Conservation (phyloP, 2,888 invertebrate species). For the Euphydryas editha region DNA sequence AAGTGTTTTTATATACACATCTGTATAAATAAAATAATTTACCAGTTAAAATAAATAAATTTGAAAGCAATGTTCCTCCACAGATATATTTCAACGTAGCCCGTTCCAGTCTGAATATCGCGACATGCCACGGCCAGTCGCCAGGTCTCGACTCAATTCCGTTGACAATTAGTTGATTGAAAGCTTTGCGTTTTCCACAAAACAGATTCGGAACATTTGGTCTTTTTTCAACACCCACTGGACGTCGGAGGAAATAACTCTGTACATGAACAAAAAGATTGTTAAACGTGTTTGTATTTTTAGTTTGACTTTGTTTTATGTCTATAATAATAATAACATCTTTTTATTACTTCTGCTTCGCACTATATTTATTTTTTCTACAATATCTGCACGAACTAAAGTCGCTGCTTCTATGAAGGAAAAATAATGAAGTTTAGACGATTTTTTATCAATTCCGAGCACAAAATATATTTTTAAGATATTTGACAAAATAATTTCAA, state of each 20-base stretch:
- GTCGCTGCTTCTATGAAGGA: too few relatives aligned
- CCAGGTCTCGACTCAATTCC: constrained; percentile 61
- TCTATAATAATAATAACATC: too few relatives aligned
- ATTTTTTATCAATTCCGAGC: too few relatives aligned
- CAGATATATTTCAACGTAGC: constrained; percentile 57
- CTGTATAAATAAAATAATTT: constrained; percentile 4
- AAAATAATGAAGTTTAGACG: too few relatives aligned
- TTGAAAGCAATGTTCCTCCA: constrained; percentile 64
- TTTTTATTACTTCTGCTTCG: too few relatives aligned
- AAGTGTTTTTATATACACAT: too few relatives aligned
- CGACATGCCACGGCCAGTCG: constrained; percentile 74
- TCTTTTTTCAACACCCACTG: constrained; percentile 43
- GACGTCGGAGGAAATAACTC: constrained; percentile 41
- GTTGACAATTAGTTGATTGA: constrained; percentile 60
- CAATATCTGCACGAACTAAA: too few relatives aligned
- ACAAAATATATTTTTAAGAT: too few relatives aligned
- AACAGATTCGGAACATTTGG: constrained; percentile 45
- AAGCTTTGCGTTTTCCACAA: constrained; percentile 60
- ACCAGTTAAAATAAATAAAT: constrained; percentile 61
- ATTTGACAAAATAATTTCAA: too few relatives aligned
- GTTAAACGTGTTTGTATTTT: too few relatives aligned
- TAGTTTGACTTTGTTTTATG: too few relatives aligned
- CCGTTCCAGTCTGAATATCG: constrained; percentile 54
- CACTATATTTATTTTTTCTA: too few relatives aligned
- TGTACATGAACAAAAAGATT: constrained; percentile 9